A percentile compares a stretch with the other conserved stretches of the same genome.
phyloP scores from a whole-genome alignment of 1,140 invertebrate genomes.

The Stenopsyche tienmushanensis region DNA sequence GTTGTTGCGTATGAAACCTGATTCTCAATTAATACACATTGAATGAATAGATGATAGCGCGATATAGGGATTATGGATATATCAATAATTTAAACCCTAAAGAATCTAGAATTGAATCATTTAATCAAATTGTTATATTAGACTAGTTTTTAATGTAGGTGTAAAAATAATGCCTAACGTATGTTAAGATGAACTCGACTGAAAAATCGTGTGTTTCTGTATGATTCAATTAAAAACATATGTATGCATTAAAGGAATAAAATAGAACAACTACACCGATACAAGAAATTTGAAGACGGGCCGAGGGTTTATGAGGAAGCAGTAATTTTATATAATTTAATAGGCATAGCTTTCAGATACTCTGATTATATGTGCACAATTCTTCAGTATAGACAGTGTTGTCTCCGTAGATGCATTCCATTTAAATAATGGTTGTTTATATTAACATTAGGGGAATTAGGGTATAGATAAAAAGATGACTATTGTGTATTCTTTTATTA shows the following conservation, averaged over 20 bases:
- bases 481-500: not conserved
- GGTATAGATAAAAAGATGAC: not conserved
- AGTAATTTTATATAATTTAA: not conserved
- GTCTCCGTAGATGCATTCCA: not conserved
- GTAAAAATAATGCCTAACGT: constrained; percentile 18
- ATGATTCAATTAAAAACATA: not conserved
- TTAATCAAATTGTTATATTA: constrained; percentile 4
- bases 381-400: not conserved
- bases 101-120: constrained; percentile 4
- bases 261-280: not conserved
- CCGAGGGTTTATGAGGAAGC: not conserved
- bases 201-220: constrained; percentile 11
- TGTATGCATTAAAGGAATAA: not conserved
- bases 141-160: not conserved
- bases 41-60: not conserved
- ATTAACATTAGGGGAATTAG: constrained; percentile 7
- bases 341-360: not conserved
- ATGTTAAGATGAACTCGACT: constrained; percentile 32
- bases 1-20: not conserved
- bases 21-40: not conserved
- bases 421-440: not conserved
- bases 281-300: not conserved
- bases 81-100: constrained; percentile 4
- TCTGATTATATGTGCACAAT: not conserved
- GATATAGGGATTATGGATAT: not conserved